Percentiles rank a stretch among this genome's conserved stretches.
phyloP scores from a whole-genome alignment of 2,888 invertebrate species.

The Nemotelus nigrinus region DNA sequence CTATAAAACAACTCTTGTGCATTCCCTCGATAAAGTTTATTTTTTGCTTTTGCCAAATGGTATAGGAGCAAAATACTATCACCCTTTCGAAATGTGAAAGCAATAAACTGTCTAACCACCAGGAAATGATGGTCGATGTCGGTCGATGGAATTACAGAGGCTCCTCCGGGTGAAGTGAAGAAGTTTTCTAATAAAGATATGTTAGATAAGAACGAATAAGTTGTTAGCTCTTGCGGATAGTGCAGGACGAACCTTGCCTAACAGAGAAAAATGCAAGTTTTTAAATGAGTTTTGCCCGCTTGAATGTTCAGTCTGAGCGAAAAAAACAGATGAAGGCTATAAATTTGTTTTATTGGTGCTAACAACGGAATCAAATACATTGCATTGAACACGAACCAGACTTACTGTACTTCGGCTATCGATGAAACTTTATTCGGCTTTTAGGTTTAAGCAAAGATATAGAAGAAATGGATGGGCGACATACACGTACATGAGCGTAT shows the following conservation, averaged over 20 bases:
- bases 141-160: neutral
- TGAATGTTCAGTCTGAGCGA: neutral
- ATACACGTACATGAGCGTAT: no score
- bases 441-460: no score
- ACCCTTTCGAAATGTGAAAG: neutral
- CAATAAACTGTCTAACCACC: neutral
- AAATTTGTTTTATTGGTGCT: conserved; percentile 11
- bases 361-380: neutral
- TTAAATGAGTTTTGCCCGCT: neutral
- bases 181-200: neutral
- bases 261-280: neutral
- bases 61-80: neutral
- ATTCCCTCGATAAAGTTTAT: neutral
- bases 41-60: neutral
- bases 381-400: neutral
- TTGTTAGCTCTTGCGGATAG: neutral
- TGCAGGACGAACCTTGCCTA: no score
- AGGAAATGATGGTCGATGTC: neutral
- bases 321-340: neutral
- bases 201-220: neutral
- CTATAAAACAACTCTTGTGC: neutral
- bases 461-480: no score
- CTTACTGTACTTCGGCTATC: neutral
- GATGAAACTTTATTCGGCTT: no score
- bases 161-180: neutral